Evolutionary conservation across 2,113 vertebrate genomes (phyloP).

Genomic region (Toxostoma redivivum): DNA sequence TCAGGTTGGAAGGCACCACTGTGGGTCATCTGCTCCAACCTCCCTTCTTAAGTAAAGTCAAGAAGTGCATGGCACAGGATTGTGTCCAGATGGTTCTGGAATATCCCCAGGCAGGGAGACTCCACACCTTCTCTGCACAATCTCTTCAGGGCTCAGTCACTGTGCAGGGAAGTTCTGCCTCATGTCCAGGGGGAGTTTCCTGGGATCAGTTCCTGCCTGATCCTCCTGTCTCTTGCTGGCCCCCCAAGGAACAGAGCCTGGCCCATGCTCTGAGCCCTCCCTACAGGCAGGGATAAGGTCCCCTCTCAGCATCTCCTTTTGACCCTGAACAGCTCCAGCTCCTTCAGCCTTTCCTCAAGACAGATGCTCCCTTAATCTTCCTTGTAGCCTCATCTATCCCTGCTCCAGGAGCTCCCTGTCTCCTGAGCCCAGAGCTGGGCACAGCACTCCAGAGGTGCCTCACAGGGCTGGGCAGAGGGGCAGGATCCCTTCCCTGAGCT

Average conservation of each 20-base stretch:
- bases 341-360: not conserved
- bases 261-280: not conserved
- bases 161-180: not conserved
- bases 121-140: not conserved
- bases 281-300: not conserved
- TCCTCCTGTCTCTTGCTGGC: accelerated
- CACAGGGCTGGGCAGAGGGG: not conserved
- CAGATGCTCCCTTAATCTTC: not conserved
- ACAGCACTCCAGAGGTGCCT: not conserved
- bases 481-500: not conserved
- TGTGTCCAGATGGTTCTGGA: not conserved
- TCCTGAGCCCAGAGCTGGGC: not conserved
- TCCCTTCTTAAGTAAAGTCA: not conserved
- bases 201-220: accelerated
- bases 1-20: not conserved
- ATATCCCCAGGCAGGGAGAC: not conserved
- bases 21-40: no score
- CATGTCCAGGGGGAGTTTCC: accelerated
- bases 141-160: accelerated
- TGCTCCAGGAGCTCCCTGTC: not conserved
- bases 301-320: not conserved
- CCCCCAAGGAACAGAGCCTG: not conserved
- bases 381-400: not conserved
- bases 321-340: not conserved
- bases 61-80: not conserved